These are phyloP conservation scores for Formica selysi DNA, from an alignment of 1,140 invertebrate genomes.

Conservation along the genomic window DNA sequence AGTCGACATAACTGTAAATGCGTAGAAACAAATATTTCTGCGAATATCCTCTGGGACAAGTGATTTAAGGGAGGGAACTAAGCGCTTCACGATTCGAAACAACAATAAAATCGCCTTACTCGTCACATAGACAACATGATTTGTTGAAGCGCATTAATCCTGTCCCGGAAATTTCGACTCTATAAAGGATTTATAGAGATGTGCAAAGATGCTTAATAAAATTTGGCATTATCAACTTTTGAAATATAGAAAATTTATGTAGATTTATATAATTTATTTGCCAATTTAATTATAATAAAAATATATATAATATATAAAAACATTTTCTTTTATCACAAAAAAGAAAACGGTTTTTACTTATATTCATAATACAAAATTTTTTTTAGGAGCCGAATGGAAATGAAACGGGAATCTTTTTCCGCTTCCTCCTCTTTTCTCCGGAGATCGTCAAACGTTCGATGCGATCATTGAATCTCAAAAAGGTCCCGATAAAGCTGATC, in stretches of 20 bases:
- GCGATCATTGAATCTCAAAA: not conserved
- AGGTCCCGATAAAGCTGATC: not conserved
- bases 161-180: not conserved
- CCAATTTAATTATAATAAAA: not conserved
- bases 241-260: not conserved
- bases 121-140: conserved; percentile 12
- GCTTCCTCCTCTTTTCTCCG: not conserved
- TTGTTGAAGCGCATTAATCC: conserved; percentile 15
- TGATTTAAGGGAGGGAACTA: conserved; percentile 10
- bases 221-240: not conserved
- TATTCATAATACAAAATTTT: too few species aligned
- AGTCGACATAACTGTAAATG: not conserved
- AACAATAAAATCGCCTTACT: conserved; percentile 30
- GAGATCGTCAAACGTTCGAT: not conserved
- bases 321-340: too few species aligned
- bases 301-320: not conserved
- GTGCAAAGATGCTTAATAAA: not conserved
- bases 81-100: not conserved
- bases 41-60: not conserved
- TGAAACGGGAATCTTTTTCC: too few species aligned
- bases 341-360: too few species aligned
- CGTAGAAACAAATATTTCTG: not conserved
- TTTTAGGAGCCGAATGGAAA: too few species aligned
- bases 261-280: not conserved
- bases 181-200: too few species aligned